Evolutionary conservation across 1,140 invertebrate genomes (phyloP), one percentile per base, ranked within the genome.

Genomic region (Drosophila gunungcola): DNA sequence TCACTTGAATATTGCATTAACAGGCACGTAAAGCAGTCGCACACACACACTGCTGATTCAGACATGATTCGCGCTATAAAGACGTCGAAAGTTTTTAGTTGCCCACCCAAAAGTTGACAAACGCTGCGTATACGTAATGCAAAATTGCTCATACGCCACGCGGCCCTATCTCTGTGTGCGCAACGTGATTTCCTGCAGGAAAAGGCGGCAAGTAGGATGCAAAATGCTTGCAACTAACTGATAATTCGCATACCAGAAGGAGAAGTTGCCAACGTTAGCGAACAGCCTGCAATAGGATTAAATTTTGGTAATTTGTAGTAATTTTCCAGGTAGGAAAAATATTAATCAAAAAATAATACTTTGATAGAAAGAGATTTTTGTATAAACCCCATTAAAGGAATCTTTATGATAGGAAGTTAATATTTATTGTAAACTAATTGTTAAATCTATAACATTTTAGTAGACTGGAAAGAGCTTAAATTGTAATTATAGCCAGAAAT

Each of bases 1-100:
- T 91, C 85, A 91, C 90, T 91, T 91, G 90, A 91, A 91, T 91
- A 91, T 91, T 91, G 79, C 79, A 91, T 91, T 91, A 89, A 89
- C 84, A 89, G 85, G 80, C 84, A 88, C 84, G 84, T 88, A 88
- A 89, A 61, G 74, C 60, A 69, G 68, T 78, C 69, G 55, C 65
- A 61, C 45, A 70, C 69, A 49, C 49, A 41, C 58, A 51, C 63
- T 25, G 46, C 39, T 32, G 54, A 60, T 49, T 64, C 67, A 52
- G 61, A 62, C 68, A 53, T 65, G 68, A 51, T 54, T 70, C 56
- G 78, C 54, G 78, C 78, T 72, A 91, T 88, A 89, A 91, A 91
- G 88, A 91, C 83, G 86, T 90, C 43, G 73, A 64, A 88, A 83
- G 56, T 78, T 84, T 85, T 80, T 58, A 67, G 72, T 73, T 58